phyloP scores from a whole-genome alignment of 2,888 invertebrate genomes.

The Ectobius pallidus region DNA sequence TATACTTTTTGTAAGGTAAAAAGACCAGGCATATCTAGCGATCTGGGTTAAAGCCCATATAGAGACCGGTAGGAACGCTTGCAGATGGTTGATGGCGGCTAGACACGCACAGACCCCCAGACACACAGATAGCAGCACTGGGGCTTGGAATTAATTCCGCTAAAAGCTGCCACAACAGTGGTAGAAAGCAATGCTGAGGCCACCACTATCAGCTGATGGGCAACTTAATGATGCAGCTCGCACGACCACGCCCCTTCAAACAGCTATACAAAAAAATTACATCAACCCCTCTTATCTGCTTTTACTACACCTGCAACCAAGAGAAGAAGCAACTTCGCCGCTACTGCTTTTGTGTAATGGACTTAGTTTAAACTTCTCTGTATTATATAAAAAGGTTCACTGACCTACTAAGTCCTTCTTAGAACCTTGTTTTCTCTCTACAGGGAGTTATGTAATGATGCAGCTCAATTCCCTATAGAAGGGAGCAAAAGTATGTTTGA shows the following conservation, averaged over 20 bases:
- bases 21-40: no score
- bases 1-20: no score
- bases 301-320: background rate
- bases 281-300: background rate
- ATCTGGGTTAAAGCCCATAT: conserved; percentile 14
- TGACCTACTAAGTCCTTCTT: no score
- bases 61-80: no score
- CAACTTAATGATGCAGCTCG: conserved; percentile 21
- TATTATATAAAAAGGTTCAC: no score
- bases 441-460: no score
- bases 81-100: conserved; percentile 3
- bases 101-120: conserved; percentile 18
- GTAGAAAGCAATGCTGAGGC: background rate
- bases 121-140: background rate
- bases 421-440: no score
- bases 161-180: conserved; percentile 18
- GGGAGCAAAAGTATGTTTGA: no score
- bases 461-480: no score
- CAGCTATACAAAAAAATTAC: background rate
- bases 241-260: conserved; percentile 15
- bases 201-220: conserved; percentile 26
- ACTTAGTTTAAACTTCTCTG: no score
- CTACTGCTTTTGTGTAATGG: no score
- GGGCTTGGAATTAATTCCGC: conserved; percentile 27
- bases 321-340: no score